Base-by-base conservation (phyloP, 1,140 invertebrate species). In the Meloidogyne chitwoodi region DNA sequence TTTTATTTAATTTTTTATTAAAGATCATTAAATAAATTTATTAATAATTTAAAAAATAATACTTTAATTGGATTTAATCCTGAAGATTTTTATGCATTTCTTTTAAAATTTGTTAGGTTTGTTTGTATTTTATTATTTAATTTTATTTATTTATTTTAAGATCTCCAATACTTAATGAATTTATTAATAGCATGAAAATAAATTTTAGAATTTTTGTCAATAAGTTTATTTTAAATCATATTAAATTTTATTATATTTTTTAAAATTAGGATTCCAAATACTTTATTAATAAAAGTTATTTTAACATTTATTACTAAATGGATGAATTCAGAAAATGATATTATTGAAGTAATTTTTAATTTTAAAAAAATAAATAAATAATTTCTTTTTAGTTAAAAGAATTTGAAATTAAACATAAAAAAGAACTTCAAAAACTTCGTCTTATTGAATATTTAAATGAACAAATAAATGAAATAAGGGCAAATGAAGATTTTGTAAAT, bases 51-150 rank as follows among this genome's bases (percentile, higher is more conserved):
- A 73, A 63, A 24, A 34, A 61, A 29, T 73, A 63, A 27, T 34
- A 73, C 48, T 6, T 56, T 56, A 56, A 56, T 56, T 56, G 48
- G 48, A 8, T 56, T 56, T 56, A 56, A 56, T 56, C 48, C 48
- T 29, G 71, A 73, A 14, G 71, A 73, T 31, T 73, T 73, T 38
- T 73, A 73, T 64, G 56, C 38, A 31, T 73, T 73, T 63, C 56
- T 73, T 61, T 64, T 73, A 29, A 73, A 73, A 31, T 73, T 73
- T 29, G 71, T 73, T n/a, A 73, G 64, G 71, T 73, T 16, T 61
- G 10, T 72, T 4, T 63, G n/a, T 41, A n/a, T 27, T n/a, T 68
- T 1, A 22, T 16, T 10, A 24, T 38, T 24, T 29, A 8, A 8
- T 24, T 44, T 19, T 27, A 70, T 70, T 44, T 16, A 70, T 41